Evolutionary conservation across 92 coral and sea anemone species (phyloP), one percentile per base, ranked within the genome.

Genomic region (Phenganax subtilis): DNA sequence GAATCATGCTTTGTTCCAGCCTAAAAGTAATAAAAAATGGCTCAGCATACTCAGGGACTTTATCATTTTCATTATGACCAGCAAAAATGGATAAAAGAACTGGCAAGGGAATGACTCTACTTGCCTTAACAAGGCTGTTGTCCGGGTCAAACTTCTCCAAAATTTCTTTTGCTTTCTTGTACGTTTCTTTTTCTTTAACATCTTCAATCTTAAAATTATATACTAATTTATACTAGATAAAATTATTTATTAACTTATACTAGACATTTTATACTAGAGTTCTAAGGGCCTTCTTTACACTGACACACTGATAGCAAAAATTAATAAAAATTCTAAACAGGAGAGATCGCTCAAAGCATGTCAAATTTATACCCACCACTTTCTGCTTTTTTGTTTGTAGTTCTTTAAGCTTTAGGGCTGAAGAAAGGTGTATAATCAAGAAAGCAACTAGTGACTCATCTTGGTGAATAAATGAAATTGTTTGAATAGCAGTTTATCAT

Each of bases 101-200:
- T 73, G 31, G 15, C 10, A 4, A 69, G 29, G 27, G 52, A 20
- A 9, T 76, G 4, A 67, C 73, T 9, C 68, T 3, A 77, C 88
- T 56, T 57, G 92, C 99, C 92, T 90, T 90, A 9, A 86, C 75
- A 12, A 87, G 85, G 37, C 91, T 92, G 6, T 89, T 88, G 60
- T 92, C 90, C 37, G 97, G 97, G 66, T 96, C 99, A 81, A 88
- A 96, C 75, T 96, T 96, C 17, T 92, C 99, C 77, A 96, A 80
- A 53, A 96, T 86, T 80, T 96, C 99, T 75, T 96, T 96, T 7
- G 99, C 99, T 51, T 92, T 88, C 77, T 92, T 96, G 86, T 96
- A 96, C 3, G 99, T 96, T 85, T 96, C 99, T 31, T 92, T 96
- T 74, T 96, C 97, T 92, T 88, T 96, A 7, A 96, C 99, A 77